These are phyloP conservation scores for Temnothorax curvispinosus DNA, from an alignment of 1,140 invertebrate genomes.

Conservation along the genomic window DNA sequence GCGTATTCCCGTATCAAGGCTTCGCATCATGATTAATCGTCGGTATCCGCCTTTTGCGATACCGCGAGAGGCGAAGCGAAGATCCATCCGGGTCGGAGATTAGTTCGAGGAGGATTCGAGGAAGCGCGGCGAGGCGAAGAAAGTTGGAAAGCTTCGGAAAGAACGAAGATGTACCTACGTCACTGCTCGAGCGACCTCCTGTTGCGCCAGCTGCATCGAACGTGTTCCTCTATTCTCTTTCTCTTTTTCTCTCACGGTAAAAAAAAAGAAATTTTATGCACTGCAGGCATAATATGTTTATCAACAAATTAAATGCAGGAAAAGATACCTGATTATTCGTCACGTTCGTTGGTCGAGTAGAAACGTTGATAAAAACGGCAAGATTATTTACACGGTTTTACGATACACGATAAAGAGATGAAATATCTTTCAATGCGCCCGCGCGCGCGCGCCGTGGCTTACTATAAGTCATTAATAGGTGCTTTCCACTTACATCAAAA, in stretches of 20 bases:
- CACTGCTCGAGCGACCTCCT: slow-evolving; percentile 46
- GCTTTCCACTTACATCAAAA: too few relatives aligned
- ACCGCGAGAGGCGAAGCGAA: not conserved
- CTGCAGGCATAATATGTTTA: not conserved
- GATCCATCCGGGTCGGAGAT: not conserved
- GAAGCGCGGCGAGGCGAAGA: not conserved
- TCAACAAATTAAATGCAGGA: not conserved
- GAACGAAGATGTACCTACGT: slow-evolving; percentile 12
- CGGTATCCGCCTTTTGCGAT: not conserved
- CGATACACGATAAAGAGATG: not conserved
- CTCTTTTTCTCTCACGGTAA: not conserved
- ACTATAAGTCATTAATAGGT: not conserved
- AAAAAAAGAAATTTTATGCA: not conserved
- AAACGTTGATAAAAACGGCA: not conserved
- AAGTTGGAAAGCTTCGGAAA: slow-evolving; percentile 31
- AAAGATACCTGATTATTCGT: not conserved
- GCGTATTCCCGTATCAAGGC: slow-evolving; percentile 8
- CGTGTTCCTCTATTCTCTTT: not conserved
- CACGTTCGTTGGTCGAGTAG: not conserved
- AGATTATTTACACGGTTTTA: not conserved
- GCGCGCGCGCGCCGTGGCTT: not conserved
- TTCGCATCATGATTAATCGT: not conserved
- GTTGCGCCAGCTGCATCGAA: slow-evolving; percentile 18
- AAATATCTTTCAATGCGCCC: not conserved
- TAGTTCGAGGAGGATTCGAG: not conserved